phyloP scores from a whole-genome alignment of 2,113 vertebrate genomes.

The Pseudorhombus dupliciocellatus region DNA sequence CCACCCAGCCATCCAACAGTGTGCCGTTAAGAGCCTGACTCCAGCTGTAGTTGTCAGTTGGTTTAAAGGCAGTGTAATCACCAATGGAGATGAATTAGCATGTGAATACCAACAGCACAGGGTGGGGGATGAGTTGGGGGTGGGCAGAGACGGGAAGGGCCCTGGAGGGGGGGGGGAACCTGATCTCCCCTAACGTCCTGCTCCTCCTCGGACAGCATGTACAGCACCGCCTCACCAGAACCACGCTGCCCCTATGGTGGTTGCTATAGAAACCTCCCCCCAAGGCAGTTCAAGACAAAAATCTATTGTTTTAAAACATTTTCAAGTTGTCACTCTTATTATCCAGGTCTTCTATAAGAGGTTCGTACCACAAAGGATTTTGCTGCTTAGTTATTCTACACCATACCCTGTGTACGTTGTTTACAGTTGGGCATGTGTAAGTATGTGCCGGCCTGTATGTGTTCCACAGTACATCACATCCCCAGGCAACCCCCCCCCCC shows the following conservation, averaged over 20 bases:
- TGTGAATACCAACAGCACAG: conserved; percentile 89
- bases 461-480: conserved; percentile 67
- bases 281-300: conserved; percentile 75
- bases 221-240: conserved; percentile 81
- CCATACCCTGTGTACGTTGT: conserved; percentile 13
- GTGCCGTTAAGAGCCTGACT: conserved; percentile 85
- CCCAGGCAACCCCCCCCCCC: conserved; percentile 21
- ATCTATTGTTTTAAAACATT: conserved; percentile 52
- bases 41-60: conserved; percentile 94
- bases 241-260: conserved; percentile 83
- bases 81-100: conserved; percentile 95
- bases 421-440: conserved; percentile 59
- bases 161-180: conserved; percentile 86
- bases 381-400: background rate
- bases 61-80: conserved; percentile 95
- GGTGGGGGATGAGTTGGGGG: conserved; percentile 68
- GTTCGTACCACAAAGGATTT: conserved; percentile 4
- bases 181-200: conserved; percentile 85
- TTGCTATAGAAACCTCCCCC: conserved; percentile 90
- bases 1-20: conserved; percentile 64
- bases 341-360: background rate
- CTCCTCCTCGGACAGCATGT: conserved; percentile 79
- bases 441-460: conserved; percentile 58
- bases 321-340: conserved; percentile 9
- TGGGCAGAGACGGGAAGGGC: conserved; percentile 61